phyloP scores from a whole-genome alignment of 2,888 invertebrate genomes.

The Allygus modestus region DNA sequence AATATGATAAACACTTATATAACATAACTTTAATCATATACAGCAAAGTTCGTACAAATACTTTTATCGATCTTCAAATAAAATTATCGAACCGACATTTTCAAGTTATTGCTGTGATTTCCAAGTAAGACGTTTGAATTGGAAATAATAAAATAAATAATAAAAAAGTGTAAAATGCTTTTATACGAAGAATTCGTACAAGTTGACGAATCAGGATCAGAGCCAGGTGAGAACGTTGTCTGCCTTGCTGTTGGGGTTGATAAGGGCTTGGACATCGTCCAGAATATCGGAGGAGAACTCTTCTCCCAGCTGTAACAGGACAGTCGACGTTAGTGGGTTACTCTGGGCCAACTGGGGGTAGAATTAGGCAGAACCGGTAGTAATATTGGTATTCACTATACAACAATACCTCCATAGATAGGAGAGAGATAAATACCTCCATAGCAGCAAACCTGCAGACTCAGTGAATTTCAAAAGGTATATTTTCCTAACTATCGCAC shows the following conservation, averaged over 20 bases:
- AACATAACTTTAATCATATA: constrained; percentile 15
- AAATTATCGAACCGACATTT: background rate
- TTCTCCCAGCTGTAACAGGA: constrained; percentile 84
- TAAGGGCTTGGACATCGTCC: constrained; percentile 92
- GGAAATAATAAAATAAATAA: constrained; percentile 18
- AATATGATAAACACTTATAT: constrained; percentile 40
- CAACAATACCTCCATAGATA: too few species aligned
- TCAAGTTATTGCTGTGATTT: background rate
- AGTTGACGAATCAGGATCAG: constrained; percentile 73
- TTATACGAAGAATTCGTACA: background rate
- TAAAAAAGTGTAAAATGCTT: constrained; percentile 51
- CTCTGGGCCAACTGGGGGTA: too few species aligned
- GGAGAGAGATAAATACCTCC: too few species aligned
- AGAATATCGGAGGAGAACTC: constrained; percentile 91
- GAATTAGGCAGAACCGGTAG: too few species aligned
- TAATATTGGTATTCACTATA: too few species aligned
- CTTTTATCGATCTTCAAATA: background rate
- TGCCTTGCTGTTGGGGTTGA: constrained; percentile 91
- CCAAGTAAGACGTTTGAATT: background rate
- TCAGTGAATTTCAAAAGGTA: too few species aligned
- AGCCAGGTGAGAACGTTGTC: constrained; percentile 93
- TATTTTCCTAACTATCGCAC: too few species aligned
- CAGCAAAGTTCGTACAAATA: background rate
- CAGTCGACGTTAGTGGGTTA: background rate
- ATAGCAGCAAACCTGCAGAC: too few species aligned